Evolutionary conservation across 2,113 vertebrate species (phyloP).

Genomic region (Caloenas nicobarica): DNA sequence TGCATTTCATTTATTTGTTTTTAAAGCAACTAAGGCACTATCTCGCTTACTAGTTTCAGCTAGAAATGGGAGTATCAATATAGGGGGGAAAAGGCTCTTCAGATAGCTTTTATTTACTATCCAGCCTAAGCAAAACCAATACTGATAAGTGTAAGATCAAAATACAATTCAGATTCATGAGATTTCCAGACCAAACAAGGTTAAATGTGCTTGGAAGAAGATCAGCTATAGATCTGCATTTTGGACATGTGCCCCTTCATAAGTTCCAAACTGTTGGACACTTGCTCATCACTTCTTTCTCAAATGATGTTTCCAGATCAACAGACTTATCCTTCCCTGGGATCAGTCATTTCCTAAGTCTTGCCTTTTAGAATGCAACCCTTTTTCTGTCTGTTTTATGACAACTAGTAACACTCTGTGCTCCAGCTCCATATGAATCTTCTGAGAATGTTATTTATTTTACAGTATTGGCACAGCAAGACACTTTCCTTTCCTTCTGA

Average conservation of each 20-base stretch:
- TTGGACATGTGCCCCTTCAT: background rate
- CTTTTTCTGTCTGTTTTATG: slow-evolving; percentile 52
- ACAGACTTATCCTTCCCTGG: slow-evolving; percentile 12
- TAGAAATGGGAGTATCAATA: background rate
- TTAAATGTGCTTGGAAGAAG: slow-evolving; percentile 13
- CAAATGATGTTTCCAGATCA: slow-evolving; percentile 52
- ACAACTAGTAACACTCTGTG: slow-evolving; percentile 52
- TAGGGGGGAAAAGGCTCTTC: background rate
- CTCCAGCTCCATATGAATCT: slow-evolving; percentile 53
- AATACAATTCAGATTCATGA: background rate
- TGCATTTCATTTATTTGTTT: background rate
- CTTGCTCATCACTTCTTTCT: slow-evolving; percentile 44
- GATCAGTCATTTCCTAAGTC: slow-evolving; percentile 31
- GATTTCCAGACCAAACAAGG: slow-evolving; percentile 23
- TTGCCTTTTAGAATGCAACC: slow-evolving; percentile 27
- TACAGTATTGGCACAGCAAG: slow-evolving; percentile 28
- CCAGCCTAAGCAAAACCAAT: background rate
- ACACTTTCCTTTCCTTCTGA: slow-evolving; percentile 45
- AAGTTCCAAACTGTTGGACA: slow-evolving; percentile 11
- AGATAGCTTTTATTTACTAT: background rate
- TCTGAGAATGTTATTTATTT: slow-evolving; percentile 57
- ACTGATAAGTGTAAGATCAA: background rate
- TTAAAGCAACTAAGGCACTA: background rate
- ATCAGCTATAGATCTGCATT: background rate
- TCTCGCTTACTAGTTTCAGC: background rate